A percentile compares a stretch with the other conserved stretches of the same genome.
Conservation (phyloP, 2,888 invertebrate species). For the Nomada ferruginata region DNA sequence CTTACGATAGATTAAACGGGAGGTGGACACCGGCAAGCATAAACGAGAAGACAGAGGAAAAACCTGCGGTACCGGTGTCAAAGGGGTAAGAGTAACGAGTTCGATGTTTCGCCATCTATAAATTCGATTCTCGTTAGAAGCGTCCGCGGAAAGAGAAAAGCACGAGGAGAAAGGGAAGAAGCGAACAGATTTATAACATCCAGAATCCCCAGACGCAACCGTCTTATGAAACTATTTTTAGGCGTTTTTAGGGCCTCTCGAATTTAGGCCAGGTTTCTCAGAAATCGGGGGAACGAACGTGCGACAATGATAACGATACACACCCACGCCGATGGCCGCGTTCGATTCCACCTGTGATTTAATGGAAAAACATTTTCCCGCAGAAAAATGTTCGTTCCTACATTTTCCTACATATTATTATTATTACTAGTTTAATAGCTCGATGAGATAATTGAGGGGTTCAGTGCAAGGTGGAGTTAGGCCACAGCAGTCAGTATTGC, state of each 20-base stretch:
- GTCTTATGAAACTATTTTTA: constrained; percentile 67
- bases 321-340: constrained; percentile 36
- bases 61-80: not conserved
- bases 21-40: not conserved
- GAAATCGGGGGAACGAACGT: constrained; percentile 51
- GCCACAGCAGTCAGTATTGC: too few relatives aligned
- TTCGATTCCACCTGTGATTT: constrained; percentile 38
- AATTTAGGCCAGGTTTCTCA: constrained; percentile 66
- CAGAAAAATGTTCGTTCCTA: too few relatives aligned
- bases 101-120: constrained; percentile 41
- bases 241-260: constrained; percentile 66
- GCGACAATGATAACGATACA: constrained; percentile 50
- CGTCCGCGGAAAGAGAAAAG: constrained; percentile 41
- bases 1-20: too few relatives aligned
- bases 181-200: constrained; percentile 64
- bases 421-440: too few relatives aligned
- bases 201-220: constrained; percentile 63
- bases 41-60: constrained; percentile 1
- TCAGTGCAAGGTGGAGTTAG: too few relatives aligned
- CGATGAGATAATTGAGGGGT: too few relatives aligned
- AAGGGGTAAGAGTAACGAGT: not conserved
- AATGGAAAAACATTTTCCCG: not conserved
- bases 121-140: constrained; percentile 57
- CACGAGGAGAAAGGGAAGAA: constrained; percentile 51
- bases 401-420: too few relatives aligned